Conservation (phyloP, 2,888 invertebrate species). For the Melipona beecheii region DNA sequence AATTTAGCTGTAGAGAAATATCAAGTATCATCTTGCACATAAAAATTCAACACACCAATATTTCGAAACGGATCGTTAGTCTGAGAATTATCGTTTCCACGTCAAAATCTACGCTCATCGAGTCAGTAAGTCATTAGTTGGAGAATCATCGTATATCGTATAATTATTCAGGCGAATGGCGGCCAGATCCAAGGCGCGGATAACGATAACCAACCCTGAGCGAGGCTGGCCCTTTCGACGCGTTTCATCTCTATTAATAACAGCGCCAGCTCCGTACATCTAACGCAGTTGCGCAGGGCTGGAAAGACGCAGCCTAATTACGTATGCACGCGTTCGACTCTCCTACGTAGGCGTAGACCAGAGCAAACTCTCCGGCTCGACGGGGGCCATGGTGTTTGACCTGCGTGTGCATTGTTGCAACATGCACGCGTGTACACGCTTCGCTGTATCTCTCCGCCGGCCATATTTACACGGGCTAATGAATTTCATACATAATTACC, state of each 20-base stretch:
- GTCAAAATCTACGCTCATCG: background rate
- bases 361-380: slow-evolving; percentile 18
- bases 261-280: background rate
- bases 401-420: slow-evolving; percentile 53
- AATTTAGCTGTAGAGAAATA: too few relatives aligned
- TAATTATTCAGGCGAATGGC: background rate
- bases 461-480: slow-evolving; percentile 77
- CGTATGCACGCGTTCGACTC: slow-evolving; percentile 40
- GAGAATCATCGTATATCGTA: background rate
- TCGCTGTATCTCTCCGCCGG: slow-evolving; percentile 22
- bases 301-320: slow-evolving; percentile 56
- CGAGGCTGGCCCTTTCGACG: slow-evolving; percentile 18
- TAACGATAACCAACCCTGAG: background rate
- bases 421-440: slow-evolving; percentile 33
- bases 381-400: slow-evolving; percentile 43
- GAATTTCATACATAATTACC: slow-evolving; percentile 79
- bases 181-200: background rate
- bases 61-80: too few relatives aligned
- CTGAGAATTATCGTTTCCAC: too few relatives aligned
- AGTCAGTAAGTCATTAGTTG: background rate
- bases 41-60: too few relatives aligned
- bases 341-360: slow-evolving; percentile 6
- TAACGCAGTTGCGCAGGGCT: slow-evolving; percentile 20
- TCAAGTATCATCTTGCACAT: too few relatives aligned
- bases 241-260: slow-evolving; percentile 45